Evolutionary conservation across 2,797 vertebrate species (phyloP), one percentile per base, ranked within the genome.

Genomic region (Synaphobranchus kaupii): DNA sequence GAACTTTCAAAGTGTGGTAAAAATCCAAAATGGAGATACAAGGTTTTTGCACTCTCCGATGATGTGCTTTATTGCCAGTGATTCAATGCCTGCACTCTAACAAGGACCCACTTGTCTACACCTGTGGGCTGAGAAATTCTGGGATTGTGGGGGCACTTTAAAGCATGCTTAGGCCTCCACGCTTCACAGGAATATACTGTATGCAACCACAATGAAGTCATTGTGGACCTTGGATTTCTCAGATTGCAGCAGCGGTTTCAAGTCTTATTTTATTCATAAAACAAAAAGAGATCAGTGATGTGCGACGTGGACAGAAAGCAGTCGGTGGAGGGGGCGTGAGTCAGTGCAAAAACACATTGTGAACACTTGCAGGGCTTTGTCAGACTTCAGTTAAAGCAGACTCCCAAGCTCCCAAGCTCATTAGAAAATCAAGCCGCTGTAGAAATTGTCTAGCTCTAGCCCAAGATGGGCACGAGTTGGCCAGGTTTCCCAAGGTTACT

Each of bases 101-200:
- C 81, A 83, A 83, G 25, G 81, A 10, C 25, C 22, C 81, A n/a
- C n/a, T 83, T 83, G 81, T 83, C 22, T n/a, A n/a, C 81, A 83
- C 81, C 81, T 83, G 81, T 52, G 81, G 81, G 81, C 81, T 52
- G 48, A 28, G 47, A 48, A 52, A 83, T 83, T 83, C 81, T 83
- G 81, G 48, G 81, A 83, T 5, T 83, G 81, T 13, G 81, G 25
- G 81, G 81, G 81, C 10, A 13, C 81, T 83, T 54, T 28, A 22
- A 83, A 47, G 81, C 81, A 31, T 28, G 50, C 81, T 52, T 28
- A 28, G 22, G 28, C 81, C 31, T 54, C 81, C 81, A 54, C 34
- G 34, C 71, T 76, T 39, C 71, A 76, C 71, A 76, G 71, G 31
- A 76, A 44, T n/a, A 17, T 17, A 76, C 71, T 76, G 71, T 83